Evolutionary conservation across 2,113 vertebrate genomes (phyloP).

Genomic region (Malurus cyaneus): DNA sequence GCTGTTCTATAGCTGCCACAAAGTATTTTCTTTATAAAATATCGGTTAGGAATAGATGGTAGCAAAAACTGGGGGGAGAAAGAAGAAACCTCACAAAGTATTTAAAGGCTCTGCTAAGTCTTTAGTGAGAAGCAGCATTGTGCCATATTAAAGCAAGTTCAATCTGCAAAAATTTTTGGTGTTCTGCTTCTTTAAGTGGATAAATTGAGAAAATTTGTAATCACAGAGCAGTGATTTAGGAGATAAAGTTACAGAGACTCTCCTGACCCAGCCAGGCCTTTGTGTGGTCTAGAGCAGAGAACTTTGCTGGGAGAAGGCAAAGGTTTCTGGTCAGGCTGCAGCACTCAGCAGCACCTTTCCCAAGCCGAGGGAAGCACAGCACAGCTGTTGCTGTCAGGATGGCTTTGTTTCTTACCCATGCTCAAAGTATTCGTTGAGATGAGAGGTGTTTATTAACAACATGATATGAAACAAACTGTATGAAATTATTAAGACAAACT

Average conservation of each 20-base stretch:
- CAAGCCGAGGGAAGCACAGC: background rate
- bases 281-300: background rate
- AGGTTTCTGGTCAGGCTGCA: background rate
- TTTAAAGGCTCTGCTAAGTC: background rate
- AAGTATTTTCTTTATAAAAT: background rate
- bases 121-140: rapidly evolving
- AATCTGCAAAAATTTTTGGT: background rate
- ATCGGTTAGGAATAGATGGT: background rate
- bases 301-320: background rate
- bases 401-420: background rate
- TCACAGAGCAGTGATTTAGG: background rate
- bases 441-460: background rate
- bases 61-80: background rate
- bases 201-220: background rate
- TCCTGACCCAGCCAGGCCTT: background rate
- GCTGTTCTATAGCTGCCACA: background rate
- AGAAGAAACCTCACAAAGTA: background rate
- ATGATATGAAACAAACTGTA: background rate
- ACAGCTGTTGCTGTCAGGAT: background rate
- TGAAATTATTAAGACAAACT: background rate
- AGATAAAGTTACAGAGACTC: background rate
- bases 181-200: background rate
- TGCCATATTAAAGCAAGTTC: background rate
- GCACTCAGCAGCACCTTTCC: background rate
- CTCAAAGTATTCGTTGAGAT: background rate